Base-by-base conservation (phyloP, 1,140 invertebrate genomes). In the Mactra quadrangularis region DNA sequence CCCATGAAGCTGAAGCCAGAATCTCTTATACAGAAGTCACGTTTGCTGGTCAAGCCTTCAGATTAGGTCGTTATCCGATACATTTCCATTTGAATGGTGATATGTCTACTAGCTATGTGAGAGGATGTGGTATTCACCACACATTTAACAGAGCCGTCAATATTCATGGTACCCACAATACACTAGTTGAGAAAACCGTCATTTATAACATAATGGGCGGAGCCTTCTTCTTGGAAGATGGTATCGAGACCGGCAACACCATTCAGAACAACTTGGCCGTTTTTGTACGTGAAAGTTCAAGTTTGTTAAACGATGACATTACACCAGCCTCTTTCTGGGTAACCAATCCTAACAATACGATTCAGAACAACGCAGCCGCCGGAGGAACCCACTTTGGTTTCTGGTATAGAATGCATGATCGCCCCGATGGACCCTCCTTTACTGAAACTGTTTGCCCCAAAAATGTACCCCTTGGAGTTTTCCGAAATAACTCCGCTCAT, bases 311-410 rank as follows among this genome's bases (percentile, higher is more conserved):
- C 72, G 92, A 92, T 79, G 92, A 92, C 77, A 79, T 92, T 25
- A 92, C 92, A 17, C 92, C 92, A 19, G 90, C 91, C 11, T 84
- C 85, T 9, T 92, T 89, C 85, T 92, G 90, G 91, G 85, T 89
- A 27, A 91, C 84, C 57, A 89, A 92, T 84, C 91, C 92, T 9
- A 89, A 90, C 68, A 92, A 92, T 75, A 89, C 84, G 22, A 77
- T 91, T 72, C 76, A 83, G 38, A 88, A 92, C 83, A 92, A 92
- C 81, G 79, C 85, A 31, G 91, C 85, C 2, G 92, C 90, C 29
- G 92, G 91, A n/a, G 90, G 91, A 17, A 89, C 88, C 13, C 92
- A 92, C 82, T 92, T 92, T 82, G 92, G 90, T 1, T 91, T 77
- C 82, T 92, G 91, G 91, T 92, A 92, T 84, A 72, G 91, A 45